Percentiles rank a stretch among this genome's conserved stretches.
Evolutionary conservation across 2,888 invertebrate species (phyloP).

Genomic region (Endotricha flammealis): DNA sequence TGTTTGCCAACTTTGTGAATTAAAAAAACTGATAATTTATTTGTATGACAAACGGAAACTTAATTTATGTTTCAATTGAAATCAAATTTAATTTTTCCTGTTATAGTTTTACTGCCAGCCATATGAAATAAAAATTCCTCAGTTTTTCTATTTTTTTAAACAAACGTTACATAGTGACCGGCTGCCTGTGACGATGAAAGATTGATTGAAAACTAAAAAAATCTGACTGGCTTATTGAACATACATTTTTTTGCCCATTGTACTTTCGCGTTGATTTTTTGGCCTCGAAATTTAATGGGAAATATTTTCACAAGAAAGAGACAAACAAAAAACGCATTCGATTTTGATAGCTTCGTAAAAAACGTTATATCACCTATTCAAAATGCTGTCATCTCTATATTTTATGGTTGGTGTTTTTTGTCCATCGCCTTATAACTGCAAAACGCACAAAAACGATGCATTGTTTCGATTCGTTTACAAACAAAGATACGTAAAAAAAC

Average conservation of each 20-base stretch:
- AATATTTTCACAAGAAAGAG: background rate
- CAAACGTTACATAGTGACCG: slow-evolving; percentile 47
- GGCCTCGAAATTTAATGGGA: background rate
- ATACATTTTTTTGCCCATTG: slow-evolving; percentile 2
- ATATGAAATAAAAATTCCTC: no score
- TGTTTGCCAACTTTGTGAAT: no score
- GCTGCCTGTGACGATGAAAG: slow-evolving; percentile 58
- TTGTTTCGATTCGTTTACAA: slow-evolving; percentile 65
- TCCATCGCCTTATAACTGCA: slow-evolving; percentile 10
- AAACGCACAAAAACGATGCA: slow-evolving; percentile 41
- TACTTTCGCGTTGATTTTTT: background rate
- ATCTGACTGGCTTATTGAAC: slow-evolving; percentile 29
- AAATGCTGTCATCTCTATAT: slow-evolving; percentile 3
- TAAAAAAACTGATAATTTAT: no score
- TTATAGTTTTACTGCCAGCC: no score
- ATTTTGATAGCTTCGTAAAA: background rate
- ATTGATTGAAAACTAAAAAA: slow-evolving; percentile 58
- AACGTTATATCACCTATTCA: slow-evolving; percentile 5
- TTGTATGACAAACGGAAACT: no score
- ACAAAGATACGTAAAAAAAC: slow-evolving; percentile 66
- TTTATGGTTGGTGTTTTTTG: slow-evolving; percentile 3
- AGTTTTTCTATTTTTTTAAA: no score
- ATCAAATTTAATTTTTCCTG: no score
- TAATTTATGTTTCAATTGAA: no score
- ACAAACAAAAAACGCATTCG: background rate